Base-by-base conservation (phyloP, 2,797 vertebrate species). In the Sternarchorhynchus goeldii region DNA sequence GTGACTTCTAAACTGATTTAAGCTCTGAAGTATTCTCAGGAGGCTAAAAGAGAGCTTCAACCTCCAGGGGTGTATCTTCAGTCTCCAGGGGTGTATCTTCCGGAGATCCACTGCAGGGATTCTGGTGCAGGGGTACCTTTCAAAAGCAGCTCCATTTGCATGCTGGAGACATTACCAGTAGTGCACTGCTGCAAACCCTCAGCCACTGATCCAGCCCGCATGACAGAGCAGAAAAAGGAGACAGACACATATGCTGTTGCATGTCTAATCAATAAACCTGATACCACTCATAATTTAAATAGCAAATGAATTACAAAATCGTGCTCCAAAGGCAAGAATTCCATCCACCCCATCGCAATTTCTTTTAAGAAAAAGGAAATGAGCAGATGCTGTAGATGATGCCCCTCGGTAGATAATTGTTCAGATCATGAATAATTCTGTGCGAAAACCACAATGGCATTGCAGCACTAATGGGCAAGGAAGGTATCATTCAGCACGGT, bases 341-440 rank as follows among this genome's bases (percentile, higher is more conserved):
- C 64, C 84, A 88, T 91, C 85, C 84, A 84, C 87, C 86, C 88
- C 55, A 76, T 56, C 69, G 79, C 83, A 87, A 88, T 91, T 88
- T 87, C 77, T 84, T 50, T 73, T 79, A 85, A 87, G 85, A 86
- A 73, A 65, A 82, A 85, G 36, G 5, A 10, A 67, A 79, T 31
- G 55, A 74, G 41, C 55, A 3, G 10, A 14, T 6, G 6, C 41
- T 41, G 25, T 7, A 20, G 31, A 53, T 53, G 41, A 53, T 64
- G 59, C 34, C n/a, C 16, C n/a, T 32, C 16, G 1, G 62, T 5
- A 45, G 25, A 66, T 55, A 62, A 66, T 73, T 53, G 34, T 64
- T 50, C 67, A 69, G 60, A 74, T 74, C 14, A 36, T 20, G 32
- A 18, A 55, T 10, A 72, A 66, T 59, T 21, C 32, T 8, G 39